Base-by-base conservation (phyloP, 2,888 invertebrate species). In the Norana najaformis region DNA sequence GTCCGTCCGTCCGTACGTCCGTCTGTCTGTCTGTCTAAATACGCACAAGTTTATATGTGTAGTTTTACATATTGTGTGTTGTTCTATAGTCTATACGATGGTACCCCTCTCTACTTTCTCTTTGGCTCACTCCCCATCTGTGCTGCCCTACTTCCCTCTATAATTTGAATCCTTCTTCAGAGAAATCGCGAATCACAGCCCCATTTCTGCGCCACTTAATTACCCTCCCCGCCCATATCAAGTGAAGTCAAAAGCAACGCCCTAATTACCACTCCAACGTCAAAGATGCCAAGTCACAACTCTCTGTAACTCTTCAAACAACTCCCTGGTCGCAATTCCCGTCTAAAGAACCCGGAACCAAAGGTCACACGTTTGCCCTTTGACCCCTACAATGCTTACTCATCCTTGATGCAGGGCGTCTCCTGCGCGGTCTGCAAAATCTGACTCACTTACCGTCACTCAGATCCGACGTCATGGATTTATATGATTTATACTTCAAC, bases 301-400 rank as follows among this genome's bases (percentile, higher is more conserved):
- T 91, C 69, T 69, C 69, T 69, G 69, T 69, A 69, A 69, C 69
- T 69, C 69, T 11, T 69, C 69, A 69, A 69, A 30, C 47, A 69
- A 69, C 69, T 69, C 69, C 69, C 69, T 69, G 69, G 69, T 69
- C 6, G 69, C 69, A n/a, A 69, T 88, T 88, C 91, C 35, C 39
- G 90, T 88, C 41, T 90, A 89, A 11, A 91, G 88, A 88, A 90
- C 90, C 18, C 90, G 69, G 37, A 91, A 90, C 36, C 90, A 83
- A 41, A 93, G 92, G 20, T 92, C 91, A 14, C 94, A 92, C 83
- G 93, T 93, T 47, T 93, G 93, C 89, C 93, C 93, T 88, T 94
- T 91, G 88, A 92, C 93, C 38, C 92, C 92, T 18, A 94, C 90
- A 88, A 83, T 41, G 30, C 38, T 36, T 38, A 47, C 18, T 88